Base-by-base conservation (phyloP, 2,888 invertebrate species). In the Caenorhabditis sp. region DNA sequence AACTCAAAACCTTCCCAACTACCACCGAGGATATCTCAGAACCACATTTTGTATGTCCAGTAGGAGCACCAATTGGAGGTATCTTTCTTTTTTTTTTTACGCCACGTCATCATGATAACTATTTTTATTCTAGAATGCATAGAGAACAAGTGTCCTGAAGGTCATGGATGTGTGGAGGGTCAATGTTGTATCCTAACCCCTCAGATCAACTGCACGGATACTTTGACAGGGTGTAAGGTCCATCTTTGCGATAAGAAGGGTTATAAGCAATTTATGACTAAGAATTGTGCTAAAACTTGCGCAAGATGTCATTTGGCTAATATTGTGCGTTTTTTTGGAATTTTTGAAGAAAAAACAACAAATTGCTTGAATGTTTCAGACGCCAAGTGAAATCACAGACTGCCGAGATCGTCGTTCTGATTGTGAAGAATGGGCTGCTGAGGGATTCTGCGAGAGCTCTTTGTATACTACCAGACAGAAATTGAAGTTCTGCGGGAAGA, bases 181-280 rank as follows among this genome's bases (percentile, higher is more conserved):
- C 83, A 80, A 24, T 89, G 88, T 64, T 89, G 89, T 60, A 86
- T 86, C 35, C 67, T 89, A 24, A 87, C 88, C 6, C 88, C 89
- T 8, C 85, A 88, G 68, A 86, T 88, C 61, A 84, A 86, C 67
- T 89, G 89, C 44, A 87, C 87, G 4, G 89, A 89, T 51, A 44
- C 69, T 0, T 67, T 88, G 15, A 72, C 80, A 13, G 82, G 82
- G 4, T 89, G 89, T 44, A 79, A 85, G 22, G 24, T 74, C 2
- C 85, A 88, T 64, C 76, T 88, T 28, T 89, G 89, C 60, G 80
- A 87, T 26, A 55, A 82, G 28, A 76, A 84, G 24, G 88, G 87
- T 13, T 89, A 89, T 58, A 53, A 71, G 26, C 84, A 86, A 40
- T 89, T 89, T 56, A 89, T 89, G 89, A 87, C 87, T 9, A 82